Percentiles rank a stretch among this genome's conserved stretches.
Evolutionary conservation across 1,140 invertebrate species (phyloP).

Genomic region (Drosophila sechellia): DNA sequence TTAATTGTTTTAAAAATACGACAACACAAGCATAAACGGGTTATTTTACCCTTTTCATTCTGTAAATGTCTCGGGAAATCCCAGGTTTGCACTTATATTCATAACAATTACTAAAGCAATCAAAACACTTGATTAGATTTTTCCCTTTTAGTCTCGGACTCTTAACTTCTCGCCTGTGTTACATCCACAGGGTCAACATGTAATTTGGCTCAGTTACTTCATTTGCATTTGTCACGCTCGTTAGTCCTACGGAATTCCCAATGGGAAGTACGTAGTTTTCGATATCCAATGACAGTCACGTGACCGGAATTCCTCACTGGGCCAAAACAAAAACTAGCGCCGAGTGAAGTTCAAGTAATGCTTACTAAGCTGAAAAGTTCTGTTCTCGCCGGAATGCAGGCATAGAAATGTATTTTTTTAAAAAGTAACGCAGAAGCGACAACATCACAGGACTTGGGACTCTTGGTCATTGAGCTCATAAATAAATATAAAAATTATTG

Average conservation of each 20-base stretch:
- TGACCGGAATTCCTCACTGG: conserved; percentile 48
- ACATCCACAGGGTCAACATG: conserved; percentile 47
- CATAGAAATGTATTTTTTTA: conserved; percentile 16
- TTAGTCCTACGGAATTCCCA: conserved; percentile 64
- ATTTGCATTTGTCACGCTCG: conserved; percentile 76
- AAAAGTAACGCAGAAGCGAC: conserved; percentile 14
- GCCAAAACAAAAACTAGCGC: conserved; percentile 4
- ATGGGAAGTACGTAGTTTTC: conserved; percentile 50
- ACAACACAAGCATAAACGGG: not conserved
- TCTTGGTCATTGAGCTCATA: conserved; percentile 39
- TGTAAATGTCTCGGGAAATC: not conserved
- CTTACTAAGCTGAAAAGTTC: conserved; percentile 20
- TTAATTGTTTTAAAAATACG: not conserved
- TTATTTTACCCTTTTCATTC: not conserved
- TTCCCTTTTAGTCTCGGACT: conserved; percentile 11
- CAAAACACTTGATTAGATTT: conserved; percentile 39
- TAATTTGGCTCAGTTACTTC: conserved; percentile 27
- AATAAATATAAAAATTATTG: conserved; percentile 57
- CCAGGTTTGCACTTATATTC: conserved; percentile 5
- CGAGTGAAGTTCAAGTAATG: conserved; percentile 11
- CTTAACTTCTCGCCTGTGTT: conserved; percentile 11
- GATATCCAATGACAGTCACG: conserved; percentile 66
- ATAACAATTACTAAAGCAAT: conserved; percentile 38
- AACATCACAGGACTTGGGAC: conserved; percentile 6
- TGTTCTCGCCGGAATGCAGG: too few species aligned